Percentiles rank a stretch among this genome's conserved stretches.
Conservation (phyloP, 64 coral and sea anemone genomes). For the Montipora foliosa region DNA sequence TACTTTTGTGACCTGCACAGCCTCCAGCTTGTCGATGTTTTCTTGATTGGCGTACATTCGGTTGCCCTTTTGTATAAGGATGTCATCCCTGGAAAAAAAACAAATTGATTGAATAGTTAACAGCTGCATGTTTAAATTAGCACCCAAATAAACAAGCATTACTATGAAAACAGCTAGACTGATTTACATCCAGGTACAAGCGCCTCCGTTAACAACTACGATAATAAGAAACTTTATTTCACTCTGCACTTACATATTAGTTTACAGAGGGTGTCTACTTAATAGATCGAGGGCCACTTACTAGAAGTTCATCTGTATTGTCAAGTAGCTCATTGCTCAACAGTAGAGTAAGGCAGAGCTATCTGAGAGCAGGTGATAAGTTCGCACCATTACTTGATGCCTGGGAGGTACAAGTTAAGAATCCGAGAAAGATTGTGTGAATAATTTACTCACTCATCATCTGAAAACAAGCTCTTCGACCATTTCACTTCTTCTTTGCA, state of each 20-base stretch:
- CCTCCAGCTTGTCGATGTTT: conserved; percentile 17
- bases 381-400: conserved; percentile 18
- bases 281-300: conserved; percentile 24
- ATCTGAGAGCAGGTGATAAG: conserved; percentile 13
- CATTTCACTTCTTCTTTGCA: conserved; percentile 44
- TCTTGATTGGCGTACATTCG: conserved; percentile 30
- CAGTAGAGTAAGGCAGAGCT: conserved; percentile 27
- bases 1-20: neutral
- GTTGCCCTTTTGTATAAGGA: conserved; percentile 27
- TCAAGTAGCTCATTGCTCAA: conserved; percentile 27
- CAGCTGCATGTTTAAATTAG: conserved; percentile 32
- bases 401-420: conserved; percentile 25
- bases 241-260: conserved; percentile 26
- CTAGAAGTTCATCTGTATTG: conserved; percentile 2
- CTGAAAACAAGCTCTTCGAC: conserved; percentile 46
- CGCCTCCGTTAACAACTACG: conserved; percentile 23
- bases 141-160: conserved; percentile 26
- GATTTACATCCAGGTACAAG: conserved; percentile 16
- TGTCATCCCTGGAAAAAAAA: conserved; percentile 21
- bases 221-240: conserved; percentile 18
- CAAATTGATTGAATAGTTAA: conserved; percentile 12
- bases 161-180: conserved; percentile 28
- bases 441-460: conserved; percentile 35
- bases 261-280: conserved; percentile 19
- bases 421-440: conserved; percentile 21